Evolutionary conservation across 1,140 invertebrate species (phyloP), one percentile per base, ranked within the genome.

Genomic region (Cyclargus thomasi): DNA sequence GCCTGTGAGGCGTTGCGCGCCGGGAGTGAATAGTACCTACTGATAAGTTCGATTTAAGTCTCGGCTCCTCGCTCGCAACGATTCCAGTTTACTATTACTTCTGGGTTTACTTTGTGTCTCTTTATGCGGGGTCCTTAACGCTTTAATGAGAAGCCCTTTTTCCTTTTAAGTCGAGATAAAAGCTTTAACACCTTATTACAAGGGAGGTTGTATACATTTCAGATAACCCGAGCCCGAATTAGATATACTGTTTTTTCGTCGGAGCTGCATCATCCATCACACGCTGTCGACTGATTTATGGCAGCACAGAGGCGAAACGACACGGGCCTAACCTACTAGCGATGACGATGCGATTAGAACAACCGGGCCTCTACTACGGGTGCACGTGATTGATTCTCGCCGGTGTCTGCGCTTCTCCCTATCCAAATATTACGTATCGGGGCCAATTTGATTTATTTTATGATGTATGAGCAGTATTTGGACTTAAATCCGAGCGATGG

Each of bases 241-340:
- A 73, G 72, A 74, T 71, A 72, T 69, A 69, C 62, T 72, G 74
- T 85, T 85, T 85, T 85, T 82, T 78, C 72, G 74, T 70, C 64
- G 78, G 62, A 74, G 71, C 74, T 78, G 76, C 76, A 79, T 81
- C 82, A 88, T 88, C 80, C 76, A 86, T 88, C 86, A 86, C 78
- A 75, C 65, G 74, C 78, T 73, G 80, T 83, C 79, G 78, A 82
- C 84, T 88, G 86, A 88, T 88, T 88, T 88, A 88, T 88, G 83
- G 81, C 76, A 80, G 77, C 68, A 80, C 75, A 74, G 81, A 78
- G 78, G 72, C 79, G 77, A 73, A 76, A 76, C 79, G 86, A 86
- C 83, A 77, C 75, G 75, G 78, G 77, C 81, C 81, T 75, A 79
- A 81, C 77, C 76, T 81, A 77, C 75, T 78, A 70, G 75, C 75